Base-by-base conservation (phyloP, 2,113 vertebrate genomes). In the Poecile atricapillus region DNA sequence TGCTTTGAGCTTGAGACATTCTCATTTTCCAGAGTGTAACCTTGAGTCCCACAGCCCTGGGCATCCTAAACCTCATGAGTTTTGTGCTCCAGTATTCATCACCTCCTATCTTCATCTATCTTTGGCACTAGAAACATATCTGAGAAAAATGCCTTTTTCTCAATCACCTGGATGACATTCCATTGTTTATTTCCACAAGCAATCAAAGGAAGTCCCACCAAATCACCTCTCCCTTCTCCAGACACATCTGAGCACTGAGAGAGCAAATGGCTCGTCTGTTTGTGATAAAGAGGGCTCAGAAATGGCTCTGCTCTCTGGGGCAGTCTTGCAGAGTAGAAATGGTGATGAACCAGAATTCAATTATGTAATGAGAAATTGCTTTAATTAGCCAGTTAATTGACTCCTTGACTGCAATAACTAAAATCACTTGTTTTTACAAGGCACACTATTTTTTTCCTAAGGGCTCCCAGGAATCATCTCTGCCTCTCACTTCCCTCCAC, bases 301-400 rank as follows among this genome's bases (percentile, higher is more conserved):
- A 94, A 88, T 1, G 12, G 73, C 83, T 95, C 63, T 87, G 79
- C 81, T 97, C 90, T 96, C 94, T 90, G 69, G 73, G 91, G 85
- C 73, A 85, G 84, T 4, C 84, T 90, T 64, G 47, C 63, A 94
- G 35, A 84, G 25, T 60, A 79, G 70, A 95, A 96, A 83, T 70
- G 18, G 74, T 80, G 90, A 95, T 94, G 86, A 97, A 95, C 52
- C 55, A 96, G 89, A 96, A 96, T 96, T 95, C 93, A 97, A 94
- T 97, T 97, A 97, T 92, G 87, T 94, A 96, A 96, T 95, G 78
- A 96, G 94, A 89, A 94, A 97, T 87, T 93, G 85, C 93, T 95
- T 97, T 97, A 96, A 97, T 97, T 97, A 97, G 94, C 63, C 85
- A 96, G 94, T 87, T 96, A 97, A 97, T 96, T 96, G 96, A 94